phyloP scores from a whole-genome alignment of 2,888 invertebrate species.

The Criorhina ranunculi region DNA sequence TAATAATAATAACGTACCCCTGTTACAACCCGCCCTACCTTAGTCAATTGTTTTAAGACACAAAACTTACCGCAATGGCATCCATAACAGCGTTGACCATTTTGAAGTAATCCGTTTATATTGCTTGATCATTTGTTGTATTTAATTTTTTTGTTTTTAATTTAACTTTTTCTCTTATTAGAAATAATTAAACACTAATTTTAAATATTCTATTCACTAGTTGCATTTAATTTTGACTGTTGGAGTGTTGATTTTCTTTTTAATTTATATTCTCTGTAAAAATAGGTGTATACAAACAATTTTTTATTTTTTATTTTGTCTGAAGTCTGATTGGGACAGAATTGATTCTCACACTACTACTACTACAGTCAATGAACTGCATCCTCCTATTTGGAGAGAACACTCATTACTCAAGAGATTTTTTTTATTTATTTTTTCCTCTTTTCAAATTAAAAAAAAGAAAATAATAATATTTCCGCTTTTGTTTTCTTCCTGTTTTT shows the following conservation, averaged over 20 bases:
- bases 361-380: constrained; percentile 52
- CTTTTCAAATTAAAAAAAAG: neutral
- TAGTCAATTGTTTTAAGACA: no score
- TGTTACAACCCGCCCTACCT: no score
- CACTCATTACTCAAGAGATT: constrained; percentile 45
- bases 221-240: constrained; percentile 20
- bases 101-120: constrained; percentile 77
- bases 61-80: constrained; percentile 84
- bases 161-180: constrained; percentile 5
- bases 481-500: constrained; percentile 33
- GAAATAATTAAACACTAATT: neutral
- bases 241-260: neutral
- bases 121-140: constrained; percentile 69
- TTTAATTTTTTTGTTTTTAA: constrained; percentile 15
- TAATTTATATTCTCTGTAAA: constrained; percentile 26
- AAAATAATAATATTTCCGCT: constrained; percentile 48
- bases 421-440: neutral
- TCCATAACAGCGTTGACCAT: constrained; percentile 85
- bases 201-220: constrained; percentile 46
- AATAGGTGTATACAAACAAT: neutral
- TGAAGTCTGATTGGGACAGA: constrained; percentile 44
- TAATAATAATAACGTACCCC: no score
- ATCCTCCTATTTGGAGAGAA: neutral
- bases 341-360: constrained; percentile 7
- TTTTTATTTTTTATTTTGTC: neutral